Percentiles rank a stretch among this genome's conserved stretches.
Conservation (phyloP, 2,113 vertebrate genomes). For the Siniperca knerii region DNA sequence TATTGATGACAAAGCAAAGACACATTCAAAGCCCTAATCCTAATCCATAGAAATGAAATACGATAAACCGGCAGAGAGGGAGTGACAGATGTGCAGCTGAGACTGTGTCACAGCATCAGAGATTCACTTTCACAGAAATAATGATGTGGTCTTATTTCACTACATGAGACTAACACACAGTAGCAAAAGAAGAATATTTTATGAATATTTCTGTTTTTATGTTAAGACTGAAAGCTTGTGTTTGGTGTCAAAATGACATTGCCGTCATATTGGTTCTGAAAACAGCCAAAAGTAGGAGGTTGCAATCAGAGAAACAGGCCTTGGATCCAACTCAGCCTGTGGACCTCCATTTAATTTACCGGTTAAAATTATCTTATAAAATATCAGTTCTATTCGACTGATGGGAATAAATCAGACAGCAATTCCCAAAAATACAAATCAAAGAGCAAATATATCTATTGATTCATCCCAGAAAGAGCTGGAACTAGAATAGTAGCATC, state of each 20-base stretch:
- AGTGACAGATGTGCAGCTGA: conserved; percentile 71
- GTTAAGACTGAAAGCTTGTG: not conserved
- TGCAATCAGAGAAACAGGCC: no score
- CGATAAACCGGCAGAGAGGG: conserved; percentile 33
- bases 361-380: not conserved
- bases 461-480: conserved; percentile 40
- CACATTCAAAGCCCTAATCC: conserved; percentile 63
- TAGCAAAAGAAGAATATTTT: not conserved
- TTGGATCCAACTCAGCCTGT: no score
- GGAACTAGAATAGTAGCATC: conserved; percentile 53
- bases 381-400: conserved; percentile 3
- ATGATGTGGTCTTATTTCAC: conserved; percentile 30
- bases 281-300: no score
- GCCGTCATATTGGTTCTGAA: not conserved
- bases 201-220: not conserved
- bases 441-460: conserved; percentile 50
- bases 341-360: no score
- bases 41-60: conserved; percentile 77
- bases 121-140: conserved; percentile 38
- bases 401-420: conserved; percentile 22
- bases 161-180: not conserved
- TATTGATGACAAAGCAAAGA: conserved; percentile 74
- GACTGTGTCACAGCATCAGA: conserved; percentile 42
- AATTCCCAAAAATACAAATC: conserved; percentile 42
- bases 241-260: conserved; percentile 8